Percentiles rank a stretch among this genome's conserved stretches.
These are phyloP conservation scores for Pelobates cultripes DNA, from an alignment of 2,797 vertebrate genomes.

Conservation along the genomic window DNA sequence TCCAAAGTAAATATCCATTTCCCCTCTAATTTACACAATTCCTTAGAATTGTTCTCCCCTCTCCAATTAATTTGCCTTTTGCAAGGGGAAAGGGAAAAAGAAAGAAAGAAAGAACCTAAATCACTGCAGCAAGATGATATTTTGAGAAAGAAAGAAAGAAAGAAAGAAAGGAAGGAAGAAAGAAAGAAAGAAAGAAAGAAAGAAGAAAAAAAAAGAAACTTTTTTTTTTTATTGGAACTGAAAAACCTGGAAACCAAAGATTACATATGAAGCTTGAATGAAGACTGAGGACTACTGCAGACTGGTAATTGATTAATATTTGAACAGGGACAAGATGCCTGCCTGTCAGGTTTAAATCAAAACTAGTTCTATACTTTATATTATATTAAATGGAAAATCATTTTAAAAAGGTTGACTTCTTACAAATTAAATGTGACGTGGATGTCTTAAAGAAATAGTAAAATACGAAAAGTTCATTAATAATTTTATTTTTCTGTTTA, in stretches of 20 bases:
- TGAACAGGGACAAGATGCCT: conserved; percentile 45
- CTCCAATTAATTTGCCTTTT: too few relatives aligned
- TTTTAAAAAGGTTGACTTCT: conserved; percentile 9
- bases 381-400: conserved; percentile 22
- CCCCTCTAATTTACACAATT: too few relatives aligned
- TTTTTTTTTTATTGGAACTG: not conserved
- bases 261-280: conserved; percentile 33
- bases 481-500: not conserved
- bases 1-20: too few relatives aligned
- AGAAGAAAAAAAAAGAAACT: not conserved
- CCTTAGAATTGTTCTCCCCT: too few relatives aligned
- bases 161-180: too few relatives aligned
- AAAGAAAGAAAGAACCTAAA: too few relatives aligned
- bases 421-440: conserved; percentile 22
- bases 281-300: conserved; percentile 26
- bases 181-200: not conserved
- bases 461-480: conserved; percentile 4
- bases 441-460: conserved; percentile 2
- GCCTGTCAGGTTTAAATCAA: conserved; percentile 24
- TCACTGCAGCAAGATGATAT: too few relatives aligned
- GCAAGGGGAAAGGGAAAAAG: too few relatives aligned
- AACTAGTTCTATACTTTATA: not conserved
- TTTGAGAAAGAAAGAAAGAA: too few relatives aligned
- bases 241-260: conserved; percentile 40
- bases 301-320: conserved; percentile 49